Evolutionary conservation across 1,140 invertebrate species (phyloP).

Genomic region (Drosophila sproati): DNA sequence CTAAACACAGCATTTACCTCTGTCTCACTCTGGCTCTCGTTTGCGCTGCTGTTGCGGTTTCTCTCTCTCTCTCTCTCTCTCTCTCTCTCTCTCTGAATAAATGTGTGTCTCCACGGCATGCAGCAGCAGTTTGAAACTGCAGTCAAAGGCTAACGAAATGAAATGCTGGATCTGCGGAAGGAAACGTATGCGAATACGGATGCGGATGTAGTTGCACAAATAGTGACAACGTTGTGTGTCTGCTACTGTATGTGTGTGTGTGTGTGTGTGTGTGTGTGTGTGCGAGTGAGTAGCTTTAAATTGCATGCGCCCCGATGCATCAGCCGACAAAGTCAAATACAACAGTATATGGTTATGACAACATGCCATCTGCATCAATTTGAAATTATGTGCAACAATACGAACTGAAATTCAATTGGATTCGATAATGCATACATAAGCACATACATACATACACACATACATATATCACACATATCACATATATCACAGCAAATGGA

Average conservation of each 20-base stretch:
- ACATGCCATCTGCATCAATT: constrained; percentile 32
- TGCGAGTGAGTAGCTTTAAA: constrained; percentile 32
- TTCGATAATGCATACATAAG: neutral
- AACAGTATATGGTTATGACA: constrained; percentile 40
- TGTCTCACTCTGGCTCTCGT: neutral
- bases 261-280: constrained; percentile 11
- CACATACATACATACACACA: too few species aligned
- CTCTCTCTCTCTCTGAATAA: constrained; percentile 7
- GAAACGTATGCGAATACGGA: neutral
- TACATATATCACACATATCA: too few species aligned
- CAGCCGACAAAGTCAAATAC: constrained; percentile 40
- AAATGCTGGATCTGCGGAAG: constrained; percentile 15
- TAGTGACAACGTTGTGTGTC: constrained; percentile 23
- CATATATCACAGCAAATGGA: too few species aligned
- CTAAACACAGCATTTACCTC: neutral
- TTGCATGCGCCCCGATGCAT: constrained; percentile 48
- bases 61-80: neutral
- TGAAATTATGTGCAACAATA: constrained; percentile 25
- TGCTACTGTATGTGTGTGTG: neutral
- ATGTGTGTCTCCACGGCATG: constrained; percentile 34
- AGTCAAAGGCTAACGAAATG: constrained; percentile 49
- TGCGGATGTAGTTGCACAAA: constrained; percentile 40
- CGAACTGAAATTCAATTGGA: constrained; percentile 26
- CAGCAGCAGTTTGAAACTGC: constrained; percentile 30
- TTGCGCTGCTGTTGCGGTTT: neutral